phyloP scores from a whole-genome alignment of 2,113 vertebrate genomes.

The Festucalex cinctus region DNA sequence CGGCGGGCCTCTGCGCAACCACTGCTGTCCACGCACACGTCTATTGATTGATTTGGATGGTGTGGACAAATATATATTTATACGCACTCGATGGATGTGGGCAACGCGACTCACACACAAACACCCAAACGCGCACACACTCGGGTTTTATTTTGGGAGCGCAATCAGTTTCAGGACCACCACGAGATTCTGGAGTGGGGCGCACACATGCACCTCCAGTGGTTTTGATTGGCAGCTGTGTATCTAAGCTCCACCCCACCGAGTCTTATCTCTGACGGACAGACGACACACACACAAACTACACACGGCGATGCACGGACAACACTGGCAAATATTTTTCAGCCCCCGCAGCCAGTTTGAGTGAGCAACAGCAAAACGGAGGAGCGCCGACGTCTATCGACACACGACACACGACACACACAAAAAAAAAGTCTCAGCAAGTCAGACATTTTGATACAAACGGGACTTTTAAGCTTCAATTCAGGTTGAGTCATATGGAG shows the following conservation, averaged over 20 bases:
- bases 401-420: not conserved
- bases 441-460: not conserved
- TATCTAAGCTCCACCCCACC: conserved; percentile 50
- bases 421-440: not conserved
- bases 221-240: conserved; percentile 44
- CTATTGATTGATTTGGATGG: conserved; percentile 57
- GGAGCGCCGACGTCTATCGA: too few relatives aligned
- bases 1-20: conserved; percentile 22
- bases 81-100: conserved; percentile 39
- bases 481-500: too few relatives aligned
- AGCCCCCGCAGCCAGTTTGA: not conserved
- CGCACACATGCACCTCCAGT: conserved; percentile 26
- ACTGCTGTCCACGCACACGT: conserved; percentile 49
- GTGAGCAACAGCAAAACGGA: not conserved
- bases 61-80: conserved; percentile 50
- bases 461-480: not conserved
- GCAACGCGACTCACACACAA: conserved; percentile 16
- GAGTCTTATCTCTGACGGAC: conserved; percentile 63
- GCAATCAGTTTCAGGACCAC: conserved; percentile 48
- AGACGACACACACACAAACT: conserved; percentile 36
- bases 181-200: conserved; percentile 7
- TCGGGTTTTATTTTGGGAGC: conserved; percentile 47
- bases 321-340: not conserved
- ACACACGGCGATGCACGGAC: conserved; percentile 3
- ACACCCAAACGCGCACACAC: conserved; percentile 16